phyloP scores from a whole-genome alignment of 2,113 vertebrate species.

The Triplophysa dalaica region DNA sequence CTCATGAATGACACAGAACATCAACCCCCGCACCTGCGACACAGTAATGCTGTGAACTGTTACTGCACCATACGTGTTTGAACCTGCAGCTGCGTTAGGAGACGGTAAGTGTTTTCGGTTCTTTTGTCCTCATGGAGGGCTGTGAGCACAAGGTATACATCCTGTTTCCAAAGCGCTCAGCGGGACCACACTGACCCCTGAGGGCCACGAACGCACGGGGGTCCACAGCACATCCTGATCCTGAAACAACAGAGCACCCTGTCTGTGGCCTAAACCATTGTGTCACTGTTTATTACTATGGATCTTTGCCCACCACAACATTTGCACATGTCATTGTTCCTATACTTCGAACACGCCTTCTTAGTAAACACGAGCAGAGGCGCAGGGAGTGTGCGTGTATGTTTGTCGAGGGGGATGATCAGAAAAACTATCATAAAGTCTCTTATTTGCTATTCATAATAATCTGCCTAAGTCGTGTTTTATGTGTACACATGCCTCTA shows the following conservation, averaged over 20 bases:
- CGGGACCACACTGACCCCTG: constrained; percentile 26
- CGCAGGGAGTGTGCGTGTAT: constrained; percentile 2
- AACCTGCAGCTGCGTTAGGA: constrained; percentile 15
- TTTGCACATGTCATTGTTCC: constrained; percentile 55
- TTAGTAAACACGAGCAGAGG: constrained; percentile 30
- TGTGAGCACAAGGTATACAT: constrained; percentile 27
- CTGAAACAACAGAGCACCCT: constrained; percentile 37
- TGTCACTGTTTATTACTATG: constrained; percentile 50
- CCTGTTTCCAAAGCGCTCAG: constrained; percentile 41
- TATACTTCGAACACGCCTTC: constrained; percentile 44
- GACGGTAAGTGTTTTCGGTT: neutral
- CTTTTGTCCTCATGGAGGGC: neutral
- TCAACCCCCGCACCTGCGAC: constrained; percentile 34
- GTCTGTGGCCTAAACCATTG: constrained; percentile 33
- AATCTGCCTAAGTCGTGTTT: neutral
- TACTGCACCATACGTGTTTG: constrained; percentile 30
- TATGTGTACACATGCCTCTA: neutral
- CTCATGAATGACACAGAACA: constrained; percentile 3
- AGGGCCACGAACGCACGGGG: constrained; percentile 32
- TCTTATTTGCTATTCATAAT: constrained; percentile 12
- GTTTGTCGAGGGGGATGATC: constrained; percentile 15
- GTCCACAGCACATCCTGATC: constrained; percentile 38
- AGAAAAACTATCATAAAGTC: neutral
- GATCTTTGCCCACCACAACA: constrained; percentile 54
- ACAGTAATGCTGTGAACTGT: neutral